Evolutionary conservation across 2,888 invertebrate species (phyloP), one percentile per base, ranked within the genome.

Genomic region (Cheilosia vernalis): DNA sequence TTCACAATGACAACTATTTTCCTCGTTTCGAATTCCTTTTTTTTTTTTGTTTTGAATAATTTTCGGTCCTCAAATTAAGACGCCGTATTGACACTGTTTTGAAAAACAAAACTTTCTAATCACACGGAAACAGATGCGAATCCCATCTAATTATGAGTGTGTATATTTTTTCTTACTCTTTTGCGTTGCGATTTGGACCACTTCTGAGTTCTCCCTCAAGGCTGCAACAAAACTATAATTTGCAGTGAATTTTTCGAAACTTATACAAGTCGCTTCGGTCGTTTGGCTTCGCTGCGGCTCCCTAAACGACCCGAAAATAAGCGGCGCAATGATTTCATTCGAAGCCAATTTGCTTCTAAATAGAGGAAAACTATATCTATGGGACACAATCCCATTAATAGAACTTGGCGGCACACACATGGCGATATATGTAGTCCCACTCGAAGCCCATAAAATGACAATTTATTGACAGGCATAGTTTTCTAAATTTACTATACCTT

Each of bases 381-480:
- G 37, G 58, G 58, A 37, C 58, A 6, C 37, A 37, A 49, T 37
- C 4, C 58, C 56, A 69, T 69, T 69, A 47, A 69, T 17, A 44
- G 30, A 55, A 67, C 44, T 55, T 55, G 27, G 10, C 4, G 27
- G 7, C 7, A 27, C 27, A 27, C 6, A 6, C 27, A 27, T 27
- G 7, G 27, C 27, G 27, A 30, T 44, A n/a, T n/a, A 58, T n/a
- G 37, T 27, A n/a, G 15, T 55, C 44, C 58, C 40, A 77, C 40
- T 66, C 44, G 15, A 70, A 82, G 37, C n/a, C 66, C 70, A 78
- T 73, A 73, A 83, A 83, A 73, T 53, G 49, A 64, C 56, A 66
- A 84, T 80, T 74, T 76, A 84, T 84, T 84, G 80, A 74, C 80
- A 84, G 56, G 21, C 30, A n/a, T n/a, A 61, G 3, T 51, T 55